phyloP scores from a whole-genome alignment of 2,113 vertebrate genomes.

The Miniopterus natalensis region DNA sequence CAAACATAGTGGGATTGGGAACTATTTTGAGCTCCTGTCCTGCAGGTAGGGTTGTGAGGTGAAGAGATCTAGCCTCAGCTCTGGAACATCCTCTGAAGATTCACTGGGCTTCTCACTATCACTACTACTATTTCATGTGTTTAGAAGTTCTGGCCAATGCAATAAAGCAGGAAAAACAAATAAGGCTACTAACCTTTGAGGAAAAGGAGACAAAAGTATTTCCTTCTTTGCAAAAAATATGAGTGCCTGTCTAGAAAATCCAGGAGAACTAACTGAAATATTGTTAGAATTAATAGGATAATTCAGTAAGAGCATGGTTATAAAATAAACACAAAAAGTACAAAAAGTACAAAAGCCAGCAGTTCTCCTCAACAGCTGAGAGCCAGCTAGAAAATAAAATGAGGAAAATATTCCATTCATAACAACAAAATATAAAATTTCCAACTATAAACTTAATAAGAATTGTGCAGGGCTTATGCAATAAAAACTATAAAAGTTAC shows the following conservation, averaged over 20 bases:
- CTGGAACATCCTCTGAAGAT: background rate
- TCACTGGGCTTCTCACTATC: background rate
- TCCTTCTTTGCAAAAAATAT: background rate
- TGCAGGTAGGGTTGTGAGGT: background rate
- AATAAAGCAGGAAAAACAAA: constrained; percentile 77
- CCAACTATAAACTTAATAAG: constrained; percentile 61
- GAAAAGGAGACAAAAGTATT: constrained; percentile 26
- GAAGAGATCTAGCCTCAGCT: background rate
- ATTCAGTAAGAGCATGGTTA: background rate
- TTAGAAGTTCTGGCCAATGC: constrained; percentile 36
- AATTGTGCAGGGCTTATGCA: constrained; percentile 30
- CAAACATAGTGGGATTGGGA: background rate
- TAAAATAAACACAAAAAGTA: constrained; percentile 27
- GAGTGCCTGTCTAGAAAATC: constrained; percentile 30
- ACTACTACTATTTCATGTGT: background rate
- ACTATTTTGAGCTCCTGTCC: background rate
- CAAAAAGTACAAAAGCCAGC: constrained; percentile 20
- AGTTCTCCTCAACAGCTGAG: background rate
- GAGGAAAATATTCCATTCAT: constrained; percentile 39
- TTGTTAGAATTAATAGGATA: constrained; percentile 1
- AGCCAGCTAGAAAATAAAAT: constrained; percentile 62
- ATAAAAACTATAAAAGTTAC: constrained; percentile 55
- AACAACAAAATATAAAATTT: constrained; percentile 47
- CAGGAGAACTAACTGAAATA: constrained; percentile 36
- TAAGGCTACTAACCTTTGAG: background rate